Base-by-base conservation (phyloP, 1,140 invertebrate genomes). In the Bemisia tabaci region DNA sequence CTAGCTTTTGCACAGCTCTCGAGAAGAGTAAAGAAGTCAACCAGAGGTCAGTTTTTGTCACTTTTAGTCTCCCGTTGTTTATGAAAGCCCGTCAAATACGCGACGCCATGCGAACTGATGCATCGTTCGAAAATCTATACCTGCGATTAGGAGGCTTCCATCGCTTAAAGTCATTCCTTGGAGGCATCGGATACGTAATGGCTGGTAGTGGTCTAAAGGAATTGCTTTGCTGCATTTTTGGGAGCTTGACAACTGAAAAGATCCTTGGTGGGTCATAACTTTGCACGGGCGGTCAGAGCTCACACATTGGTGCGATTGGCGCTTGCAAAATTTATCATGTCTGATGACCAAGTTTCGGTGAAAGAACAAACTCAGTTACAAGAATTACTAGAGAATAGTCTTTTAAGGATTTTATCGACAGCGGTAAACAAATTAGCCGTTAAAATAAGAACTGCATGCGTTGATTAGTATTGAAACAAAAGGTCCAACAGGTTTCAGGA, bases 181-280 rank as follows among this genome's bases (percentile, higher is more conserved):
- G 71, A 17, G 27, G 60, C 12, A 69, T 74, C 27, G 69, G 69
- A 17, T 67, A 60, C 21, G 69, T 73, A 24, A 71, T 70, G 70
- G 65, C 22, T 48, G 67, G 66, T 59, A 71, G 70, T 68, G 68
- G 70, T 12, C 62, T 73, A 12, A 70, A 71, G 58, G 64, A 73
- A 67, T 61, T 26, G 59, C 72, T 75, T 1, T 68, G 67, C 23
- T 68, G 39, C 48, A 69, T 76, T 65, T 78, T 75, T 74, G 74
- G 77, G 5, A 0, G 62, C 23, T 73, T 72, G 22, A 75, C 74
- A 64, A 70, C 75, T 62, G 72, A 76, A 27, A 76, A 79, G 73
- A 78, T 77, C 69, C 59, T 79, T 2, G 68, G 72, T 68, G 66
- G 74, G 73, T 9, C 70, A 75, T 63, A 72, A 73, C 22, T 75